Evolutionary conservation across 1,140 invertebrate species (phyloP).

Genomic region (Lepidurus couesii): DNA sequence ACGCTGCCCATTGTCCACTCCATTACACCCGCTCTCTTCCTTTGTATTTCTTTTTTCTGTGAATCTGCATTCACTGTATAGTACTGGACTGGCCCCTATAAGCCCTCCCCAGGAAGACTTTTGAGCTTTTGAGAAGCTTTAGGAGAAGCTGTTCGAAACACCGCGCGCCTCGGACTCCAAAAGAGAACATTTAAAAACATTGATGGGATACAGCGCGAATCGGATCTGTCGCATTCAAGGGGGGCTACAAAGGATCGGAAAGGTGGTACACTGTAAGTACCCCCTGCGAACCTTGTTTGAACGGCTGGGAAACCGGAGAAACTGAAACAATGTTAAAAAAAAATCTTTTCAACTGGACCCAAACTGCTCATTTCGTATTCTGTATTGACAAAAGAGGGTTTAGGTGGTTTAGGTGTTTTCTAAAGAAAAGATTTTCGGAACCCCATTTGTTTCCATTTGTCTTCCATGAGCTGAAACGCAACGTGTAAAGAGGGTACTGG

Average conservation of each 20-base stretch:
- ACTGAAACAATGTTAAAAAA: not conserved
- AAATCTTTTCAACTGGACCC: not conserved
- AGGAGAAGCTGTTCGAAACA: not conserved
- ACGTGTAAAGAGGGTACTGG: no score
- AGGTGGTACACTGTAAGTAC: not conserved
- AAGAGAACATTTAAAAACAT: no score
- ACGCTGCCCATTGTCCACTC: not conserved
- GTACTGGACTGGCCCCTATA: not conserved
- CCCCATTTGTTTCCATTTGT: no score
- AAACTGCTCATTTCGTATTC: not conserved
- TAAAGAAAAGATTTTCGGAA: no score
- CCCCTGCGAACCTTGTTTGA: constrained; percentile 6
- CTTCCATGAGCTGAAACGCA: no score
- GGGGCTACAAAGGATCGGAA: no score
- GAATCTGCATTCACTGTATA: not conserved
- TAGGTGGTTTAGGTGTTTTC: no score
- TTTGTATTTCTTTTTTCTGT: not conserved
- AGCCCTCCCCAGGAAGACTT: not conserved
- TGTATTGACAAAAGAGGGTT: not conserved
- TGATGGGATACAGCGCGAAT: no score
- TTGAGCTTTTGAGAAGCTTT: not conserved
- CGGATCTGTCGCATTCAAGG: no score
- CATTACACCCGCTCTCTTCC: not conserved
- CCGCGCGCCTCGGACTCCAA: no score
- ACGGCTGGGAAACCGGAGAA: not conserved